Evolutionary conservation across 2,113 vertebrate genomes (phyloP).

Genomic region (Dendrocopos noguchii): DNA sequence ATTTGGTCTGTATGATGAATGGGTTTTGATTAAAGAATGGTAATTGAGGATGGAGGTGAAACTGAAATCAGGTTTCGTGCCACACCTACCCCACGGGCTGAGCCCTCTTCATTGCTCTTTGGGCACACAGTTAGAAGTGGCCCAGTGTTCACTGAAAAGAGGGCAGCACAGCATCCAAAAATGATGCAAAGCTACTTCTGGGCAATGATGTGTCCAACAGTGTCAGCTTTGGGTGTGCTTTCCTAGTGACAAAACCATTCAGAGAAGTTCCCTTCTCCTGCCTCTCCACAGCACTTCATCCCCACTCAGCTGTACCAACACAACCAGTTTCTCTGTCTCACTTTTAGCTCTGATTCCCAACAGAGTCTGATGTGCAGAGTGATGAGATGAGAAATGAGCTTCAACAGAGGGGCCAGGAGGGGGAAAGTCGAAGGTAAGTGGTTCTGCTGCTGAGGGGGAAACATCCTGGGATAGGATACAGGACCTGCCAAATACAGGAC

Average conservation of each 20-base stretch:
- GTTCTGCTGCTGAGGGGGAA: neutral
- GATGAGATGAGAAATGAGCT: neutral
- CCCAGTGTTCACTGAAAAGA: neutral
- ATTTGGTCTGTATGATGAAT: neutral
- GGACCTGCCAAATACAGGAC: neutral
- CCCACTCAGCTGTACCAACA: neutral
- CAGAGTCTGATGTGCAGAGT: fast-evolving
- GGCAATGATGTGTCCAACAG: fast-evolving
- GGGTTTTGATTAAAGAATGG: neutral
- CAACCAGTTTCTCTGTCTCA: neutral
- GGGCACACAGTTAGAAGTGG: neutral
- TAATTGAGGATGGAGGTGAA: neutral
- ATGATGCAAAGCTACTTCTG: too few species aligned
- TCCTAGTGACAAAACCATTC: neutral
- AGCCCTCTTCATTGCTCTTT: neutral
- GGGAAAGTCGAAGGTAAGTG: neutral
- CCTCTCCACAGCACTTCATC: neutral
- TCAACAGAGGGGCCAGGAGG: neutral
- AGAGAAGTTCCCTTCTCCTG: neutral
- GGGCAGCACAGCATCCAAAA: too few species aligned
- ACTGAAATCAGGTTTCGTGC: neutral
- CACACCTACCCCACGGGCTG: neutral
- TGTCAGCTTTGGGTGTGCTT: neutral
- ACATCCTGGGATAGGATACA: neutral
- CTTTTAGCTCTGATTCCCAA: neutral